Conservation (phyloP, 2,797 vertebrate genomes). For the Gallinago stenura region DNA sequence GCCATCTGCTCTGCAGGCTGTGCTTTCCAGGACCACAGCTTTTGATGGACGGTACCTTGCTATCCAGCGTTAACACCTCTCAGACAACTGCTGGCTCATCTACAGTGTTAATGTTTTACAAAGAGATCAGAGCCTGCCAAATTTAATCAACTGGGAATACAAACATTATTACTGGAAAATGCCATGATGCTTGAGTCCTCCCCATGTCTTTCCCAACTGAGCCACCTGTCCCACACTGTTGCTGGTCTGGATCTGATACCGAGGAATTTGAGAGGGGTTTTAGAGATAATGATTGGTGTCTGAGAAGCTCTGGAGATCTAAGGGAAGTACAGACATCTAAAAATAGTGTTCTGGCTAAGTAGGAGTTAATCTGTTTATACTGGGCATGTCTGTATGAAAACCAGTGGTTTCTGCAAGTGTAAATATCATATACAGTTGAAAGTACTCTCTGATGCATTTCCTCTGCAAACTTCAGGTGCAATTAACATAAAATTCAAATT, state of each 20-base stretch:
- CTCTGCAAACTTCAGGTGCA: neutral
- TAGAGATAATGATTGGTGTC: rapidly evolving
- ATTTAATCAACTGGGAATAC: neutral
- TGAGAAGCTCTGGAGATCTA: neutral
- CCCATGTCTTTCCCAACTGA: rapidly evolving
- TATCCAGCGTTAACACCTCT: neutral
- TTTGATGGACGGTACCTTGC: neutral
- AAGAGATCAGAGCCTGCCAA: neutral
- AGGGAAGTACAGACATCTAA: neutral
- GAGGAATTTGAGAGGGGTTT: neutral
- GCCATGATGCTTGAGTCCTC: neutral
- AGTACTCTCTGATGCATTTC: neutral
- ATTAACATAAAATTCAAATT: neutral
- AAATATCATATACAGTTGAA: neutral
- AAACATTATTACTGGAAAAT: neutral
- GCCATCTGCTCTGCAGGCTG: neutral
- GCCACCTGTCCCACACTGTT: neutral
- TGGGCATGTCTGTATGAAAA: neutral
- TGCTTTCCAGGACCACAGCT: neutral
- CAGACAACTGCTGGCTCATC: neutral
- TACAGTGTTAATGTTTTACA: neutral
- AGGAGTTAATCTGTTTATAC: neutral
- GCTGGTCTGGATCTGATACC: neutral
- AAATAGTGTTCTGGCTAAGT: neutral
- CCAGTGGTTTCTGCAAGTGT: neutral